phyloP scores from a whole-genome alignment of 2,888 invertebrate genomes.

The Adineta ricciae region DNA sequence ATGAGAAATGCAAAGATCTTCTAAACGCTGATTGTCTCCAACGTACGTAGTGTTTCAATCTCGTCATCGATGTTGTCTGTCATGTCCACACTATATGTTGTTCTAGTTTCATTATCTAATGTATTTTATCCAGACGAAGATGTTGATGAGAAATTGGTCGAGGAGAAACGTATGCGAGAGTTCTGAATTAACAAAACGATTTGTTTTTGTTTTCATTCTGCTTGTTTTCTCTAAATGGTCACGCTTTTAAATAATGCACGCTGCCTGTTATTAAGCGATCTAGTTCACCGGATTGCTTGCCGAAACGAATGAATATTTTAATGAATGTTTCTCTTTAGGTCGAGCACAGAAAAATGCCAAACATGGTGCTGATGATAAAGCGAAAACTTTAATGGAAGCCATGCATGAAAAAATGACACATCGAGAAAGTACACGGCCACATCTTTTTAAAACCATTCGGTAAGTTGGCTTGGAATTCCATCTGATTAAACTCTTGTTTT shows the following conservation, averaged over 20 bases:
- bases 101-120: neutral
- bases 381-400: slow-evolving; percentile 93
- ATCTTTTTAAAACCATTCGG: neutral
- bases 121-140: neutral
- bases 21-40: slow-evolving; percentile 97
- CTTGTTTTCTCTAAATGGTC: neutral
- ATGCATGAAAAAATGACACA: slow-evolving; percentile 99
- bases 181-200: neutral
- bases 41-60: slow-evolving; percentile 59
- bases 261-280: neutral
- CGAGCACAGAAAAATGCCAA: slow-evolving; percentile 99
- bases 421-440: slow-evolving; percentile 59
- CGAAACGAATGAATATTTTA: no score
- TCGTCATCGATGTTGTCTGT: neutral
- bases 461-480: neutral
- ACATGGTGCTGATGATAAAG: slow-evolving; percentile 97
- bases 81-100: neutral
- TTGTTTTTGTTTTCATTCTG: neutral
- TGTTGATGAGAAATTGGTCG: neutral
- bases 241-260: neutral
- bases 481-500: neutral
- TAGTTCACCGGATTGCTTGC: no score
- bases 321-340: slow-evolving; percentile 56
- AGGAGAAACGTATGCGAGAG: neutral
- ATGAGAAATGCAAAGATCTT: slow-evolving; percentile 98